Evolutionary conservation across 2,888 invertebrate genomes (phyloP), one percentile per base, ranked within the genome.

Genomic region (Phyto melanocephala): DNA sequence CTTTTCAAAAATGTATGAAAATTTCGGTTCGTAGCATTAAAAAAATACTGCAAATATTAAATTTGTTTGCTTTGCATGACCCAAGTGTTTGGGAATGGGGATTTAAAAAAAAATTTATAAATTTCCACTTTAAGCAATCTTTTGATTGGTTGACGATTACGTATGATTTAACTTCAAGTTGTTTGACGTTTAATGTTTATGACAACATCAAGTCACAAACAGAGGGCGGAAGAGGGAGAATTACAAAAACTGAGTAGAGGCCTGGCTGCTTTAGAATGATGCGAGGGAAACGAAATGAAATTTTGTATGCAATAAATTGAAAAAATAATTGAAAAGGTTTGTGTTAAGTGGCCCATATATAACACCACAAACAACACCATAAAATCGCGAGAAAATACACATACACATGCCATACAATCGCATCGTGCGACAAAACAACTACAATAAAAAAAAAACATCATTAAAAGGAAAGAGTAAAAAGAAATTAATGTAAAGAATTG

Each of bases 271-370:
- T 24, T 40, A 2, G 15, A 58, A 45, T 35, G 50, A 15, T 47
- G 40, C 45, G 62, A 68, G 45, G 65, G 52, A 65, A 71, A 24
- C 74, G 74, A 70, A 70, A 47, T 50, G 37, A 47, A 67, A 62
- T 81, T 67, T 74, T 65, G 60, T 72, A 60, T 50, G 77, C 68
- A 87, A 87, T 88, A 88, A 89, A 89, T 88, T 89, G 88, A 87
- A 89, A 89, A 88, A 88, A 89, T 88, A 90, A 88, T 89, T 89
- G 88, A 90, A 89, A 89, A 86, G 89, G 86, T 89, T 79, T 88
- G 89, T 87, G 88, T 89, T 88, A 89, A 90, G 90, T 89, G 88
- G 82, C 84, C 71, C 67, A 70, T 62, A 65, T 45, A 71, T 17
- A 75, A 67, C 75, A 67, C 75, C 60, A 60, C 60, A 71, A 56